Percentiles rank a stretch among this genome's conserved stretches.
phyloP scores from a whole-genome alignment of 1,140 invertebrate genomes.

The Melipona quadrifasciata region DNA sequence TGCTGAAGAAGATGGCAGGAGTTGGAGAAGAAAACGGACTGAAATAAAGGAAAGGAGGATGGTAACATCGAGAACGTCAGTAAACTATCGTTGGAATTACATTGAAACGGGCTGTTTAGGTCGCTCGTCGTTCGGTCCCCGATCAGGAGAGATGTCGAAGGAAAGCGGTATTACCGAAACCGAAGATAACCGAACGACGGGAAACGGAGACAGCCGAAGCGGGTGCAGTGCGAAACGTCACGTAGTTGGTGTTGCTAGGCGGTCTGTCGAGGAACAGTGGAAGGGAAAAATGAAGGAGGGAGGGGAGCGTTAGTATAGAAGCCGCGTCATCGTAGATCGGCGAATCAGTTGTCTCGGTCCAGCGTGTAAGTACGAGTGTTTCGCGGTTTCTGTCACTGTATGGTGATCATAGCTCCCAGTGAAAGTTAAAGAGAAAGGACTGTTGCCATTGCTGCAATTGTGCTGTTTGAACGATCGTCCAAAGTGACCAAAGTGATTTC shows the following conservation, averaged over 20 bases:
- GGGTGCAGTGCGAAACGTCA: constrained; percentile 71
- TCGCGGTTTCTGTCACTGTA: background rate
- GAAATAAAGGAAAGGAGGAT: background rate
- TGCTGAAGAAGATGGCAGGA: no score
- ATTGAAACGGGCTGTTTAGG: background rate
- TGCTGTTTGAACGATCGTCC: background rate
- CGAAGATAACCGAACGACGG: constrained; percentile 37
- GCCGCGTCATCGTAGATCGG: constrained; percentile 73
- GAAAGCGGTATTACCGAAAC: constrained; percentile 18
- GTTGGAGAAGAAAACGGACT: background rate
- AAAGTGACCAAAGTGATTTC: background rate
- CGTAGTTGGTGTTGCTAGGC: constrained; percentile 80
- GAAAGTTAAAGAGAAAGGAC: constrained; percentile 41
- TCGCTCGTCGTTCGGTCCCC: background rate
- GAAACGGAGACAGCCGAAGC: constrained; percentile 61
- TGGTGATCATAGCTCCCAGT: background rate
- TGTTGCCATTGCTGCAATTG: background rate
- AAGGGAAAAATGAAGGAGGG: constrained; percentile 47
- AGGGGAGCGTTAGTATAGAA: constrained; percentile 71
- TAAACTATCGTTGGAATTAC: background rate
- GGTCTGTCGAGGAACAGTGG: constrained; percentile 64
- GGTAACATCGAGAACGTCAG: background rate
- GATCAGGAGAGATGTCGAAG: constrained; percentile 12
- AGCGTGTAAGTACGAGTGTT: background rate
- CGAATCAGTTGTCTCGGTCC: constrained; percentile 67